Evolutionary conservation across 2,113 vertebrate species (phyloP), one percentile per base, ranked within the genome.

Genomic region (Lipophrys pholis): DNA sequence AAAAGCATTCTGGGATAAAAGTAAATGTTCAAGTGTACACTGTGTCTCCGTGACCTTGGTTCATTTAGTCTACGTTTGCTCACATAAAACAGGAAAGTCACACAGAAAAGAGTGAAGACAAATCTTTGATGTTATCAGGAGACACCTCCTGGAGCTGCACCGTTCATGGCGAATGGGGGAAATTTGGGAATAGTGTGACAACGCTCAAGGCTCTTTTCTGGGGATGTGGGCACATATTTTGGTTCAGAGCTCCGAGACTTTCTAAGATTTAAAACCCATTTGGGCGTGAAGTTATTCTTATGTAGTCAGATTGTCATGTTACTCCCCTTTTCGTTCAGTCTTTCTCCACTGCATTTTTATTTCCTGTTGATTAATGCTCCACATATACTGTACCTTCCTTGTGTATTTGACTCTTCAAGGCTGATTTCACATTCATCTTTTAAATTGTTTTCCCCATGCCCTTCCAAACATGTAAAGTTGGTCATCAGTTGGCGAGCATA

Each of bases 51-150:
- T 71, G 62, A 72, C 51, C 54, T 55, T 71, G 21, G n/a, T 46
- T 63, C 36, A 36, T 16, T 66, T 10, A n/a, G 30, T 41, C 7
- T 50, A 36, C 16, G 7, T 40, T 53, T 63, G 42, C 10, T 63
- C 63, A 68, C n/a, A 55, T 17, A 5, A 50, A 68, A 46, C 63
- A 69, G 21, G 9, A 15, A 72, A 61, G 52, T 53, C 52, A 56
- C 14, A 68, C 16, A 78, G 17, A 40, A 52, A 3, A 69, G 41
- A 68, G 50, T 17, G 10, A 65, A 15, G 36, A 45, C 35, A 43
- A 43, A 79, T 75, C 49, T 69, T 70, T 79, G 49, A 70, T 61
- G 30, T 7, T 67, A 71, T 78, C 53, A 58, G 49, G 71, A 4
- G 10, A 58, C 53, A 70, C 52, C 56, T 63, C 64, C 52, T 46